Evolutionary conservation across 2,113 vertebrate genomes (phyloP).

Genomic region (Centropristis striata): DNA sequence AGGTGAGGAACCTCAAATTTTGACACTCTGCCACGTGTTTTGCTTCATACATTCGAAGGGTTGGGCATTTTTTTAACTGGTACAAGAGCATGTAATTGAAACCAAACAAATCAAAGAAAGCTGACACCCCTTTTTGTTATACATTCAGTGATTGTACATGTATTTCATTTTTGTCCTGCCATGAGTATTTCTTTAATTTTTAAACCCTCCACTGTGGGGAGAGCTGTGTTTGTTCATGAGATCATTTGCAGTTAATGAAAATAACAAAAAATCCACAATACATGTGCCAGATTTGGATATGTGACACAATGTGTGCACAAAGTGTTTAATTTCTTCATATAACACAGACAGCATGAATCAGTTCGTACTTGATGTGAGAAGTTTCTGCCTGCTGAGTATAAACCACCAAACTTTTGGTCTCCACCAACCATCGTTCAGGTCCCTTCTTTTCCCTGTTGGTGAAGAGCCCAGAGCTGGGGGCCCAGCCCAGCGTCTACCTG

Average conservation of each 20-base stretch:
- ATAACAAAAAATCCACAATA: conserved; percentile 6
- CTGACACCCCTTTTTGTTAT: neutral
- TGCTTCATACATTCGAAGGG: neutral
- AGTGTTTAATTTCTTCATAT: neutral
- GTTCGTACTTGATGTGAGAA: neutral
- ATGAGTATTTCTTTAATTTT: conserved; percentile 32
- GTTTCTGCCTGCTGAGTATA: neutral
- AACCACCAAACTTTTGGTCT: neutral
- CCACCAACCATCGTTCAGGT: conserved; percentile 71
- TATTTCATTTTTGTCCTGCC: neutral
- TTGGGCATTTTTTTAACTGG: neutral
- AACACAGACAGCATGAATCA: neutral
- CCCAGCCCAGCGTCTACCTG: conserved; percentile 88
- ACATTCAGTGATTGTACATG: neutral
- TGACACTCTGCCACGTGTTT: neutral
- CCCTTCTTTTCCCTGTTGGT: conserved; percentile 90
- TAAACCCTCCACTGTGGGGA: neutral
- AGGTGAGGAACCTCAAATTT: neutral
- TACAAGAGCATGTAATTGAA: neutral
- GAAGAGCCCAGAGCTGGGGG: conserved; percentile 87
- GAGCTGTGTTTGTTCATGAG: conserved; percentile 13
- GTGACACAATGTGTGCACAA: neutral
- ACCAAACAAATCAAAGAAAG: neutral
- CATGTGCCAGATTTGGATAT: neutral
- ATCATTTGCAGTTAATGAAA: neutral